Evolutionary conservation across 2,113 vertebrate genomes (phyloP).

Genomic region (Spilogale gracilis): DNA sequence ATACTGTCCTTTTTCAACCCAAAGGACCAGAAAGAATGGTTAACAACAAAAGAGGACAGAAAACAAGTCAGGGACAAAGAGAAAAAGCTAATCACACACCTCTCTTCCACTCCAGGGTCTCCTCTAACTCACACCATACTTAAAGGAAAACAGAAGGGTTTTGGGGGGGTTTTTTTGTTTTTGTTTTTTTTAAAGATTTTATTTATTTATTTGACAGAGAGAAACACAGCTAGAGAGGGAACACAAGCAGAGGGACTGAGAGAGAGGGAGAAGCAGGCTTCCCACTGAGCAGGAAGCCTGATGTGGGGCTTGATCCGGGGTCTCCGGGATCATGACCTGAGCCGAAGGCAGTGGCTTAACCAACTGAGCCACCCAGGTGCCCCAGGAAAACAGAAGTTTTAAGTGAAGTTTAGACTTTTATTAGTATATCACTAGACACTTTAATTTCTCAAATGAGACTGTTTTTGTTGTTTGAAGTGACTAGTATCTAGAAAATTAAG

Average conservation of each 20-base stretch:
- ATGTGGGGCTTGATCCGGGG: too few relatives aligned
- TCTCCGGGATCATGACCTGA: too few relatives aligned
- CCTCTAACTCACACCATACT: neutral
- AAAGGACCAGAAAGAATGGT: neutral
- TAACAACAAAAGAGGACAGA: neutral
- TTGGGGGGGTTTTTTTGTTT: neutral
- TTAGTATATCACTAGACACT: neutral
- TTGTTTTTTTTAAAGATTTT: too few relatives aligned
- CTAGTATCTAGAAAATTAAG: neutral
- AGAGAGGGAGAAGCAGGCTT: too few relatives aligned
- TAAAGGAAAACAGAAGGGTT: neutral
- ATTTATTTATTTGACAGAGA: too few relatives aligned
- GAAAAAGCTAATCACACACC: neutral
- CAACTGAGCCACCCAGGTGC: too few relatives aligned
- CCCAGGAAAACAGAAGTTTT: neutral
- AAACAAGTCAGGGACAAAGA: neutral
- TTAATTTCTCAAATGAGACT: neutral
- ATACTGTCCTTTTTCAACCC: neutral
- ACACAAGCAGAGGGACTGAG: too few relatives aligned
- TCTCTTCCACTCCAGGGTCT: fast-evolving
- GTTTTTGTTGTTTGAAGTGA: neutral
- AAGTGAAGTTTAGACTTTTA: neutral
- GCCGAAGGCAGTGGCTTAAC: too few relatives aligned
- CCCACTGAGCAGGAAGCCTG: too few relatives aligned
- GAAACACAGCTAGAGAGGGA: too few relatives aligned